Base-by-base conservation (phyloP, 2,797 vertebrate species). In the Poecilia wingei region DNA sequence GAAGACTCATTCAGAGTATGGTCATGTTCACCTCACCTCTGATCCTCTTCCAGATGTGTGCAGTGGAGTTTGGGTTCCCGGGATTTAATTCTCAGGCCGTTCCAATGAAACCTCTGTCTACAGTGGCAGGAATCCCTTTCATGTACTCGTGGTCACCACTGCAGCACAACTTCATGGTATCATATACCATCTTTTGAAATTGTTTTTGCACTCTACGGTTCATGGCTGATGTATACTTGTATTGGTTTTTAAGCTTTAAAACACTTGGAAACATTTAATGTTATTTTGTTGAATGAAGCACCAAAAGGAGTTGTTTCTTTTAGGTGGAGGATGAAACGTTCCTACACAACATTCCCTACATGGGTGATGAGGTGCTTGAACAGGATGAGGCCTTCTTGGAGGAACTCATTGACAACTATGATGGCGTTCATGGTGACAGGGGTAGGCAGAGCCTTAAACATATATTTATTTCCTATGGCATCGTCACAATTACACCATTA, bases 101-200 rank as follows among this genome's bases (percentile, higher is more conserved):
- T 82, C 93, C 96, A 91, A 97, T 97, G 97, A 96, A 96, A 86
- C 96, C 97, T 6, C 92, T 99, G 86, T 98, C 98, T 84, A 98
- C 97, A 0, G 98, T 99, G 90, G 96, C 98, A 0, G 95, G 98
- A 89, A 97, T 99, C 91, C 98, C 98, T 85, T 98, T 99, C 90
- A 99, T 99, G 98, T 98, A 99, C 89, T 98, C 98, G 75, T 99
- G 98, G 98, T 98, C 98, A 0, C 98, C 98, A 57, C 96, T 99
- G 84, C 98, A 99, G 94, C 97, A 99, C 94, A 99, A 99, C 93
- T 99, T 99, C 92, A 99, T 99, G 98, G 98, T 99, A 96, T 41
- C 80, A 73, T 25, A 8, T 46, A 8, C 41, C 28, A 25, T 16
- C 33, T 36, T 36, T 31, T 74, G 57, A 79, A 28, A 8, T 46